A percentile compares a stretch with the other conserved stretches of the same genome.
phyloP scores from a whole-genome alignment of 2,797 vertebrate species.

The Eulemur mongoz region DNA sequence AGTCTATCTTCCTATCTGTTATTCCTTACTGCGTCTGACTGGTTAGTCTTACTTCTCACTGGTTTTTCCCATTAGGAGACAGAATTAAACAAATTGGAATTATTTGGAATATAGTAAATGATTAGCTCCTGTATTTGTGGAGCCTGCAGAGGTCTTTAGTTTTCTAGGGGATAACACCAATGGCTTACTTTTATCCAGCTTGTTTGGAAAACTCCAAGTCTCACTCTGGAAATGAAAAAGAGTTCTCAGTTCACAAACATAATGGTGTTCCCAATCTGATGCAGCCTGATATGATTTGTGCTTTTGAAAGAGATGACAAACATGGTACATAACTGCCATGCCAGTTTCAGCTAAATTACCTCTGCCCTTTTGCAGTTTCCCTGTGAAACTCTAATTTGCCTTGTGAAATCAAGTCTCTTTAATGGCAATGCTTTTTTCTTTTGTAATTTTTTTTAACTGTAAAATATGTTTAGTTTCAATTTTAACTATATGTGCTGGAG shows the following conservation, averaged over 20 bases:
- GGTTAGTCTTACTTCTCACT: background rate
- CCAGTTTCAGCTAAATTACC: background rate
- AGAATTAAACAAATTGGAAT: background rate
- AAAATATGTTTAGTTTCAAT: background rate
- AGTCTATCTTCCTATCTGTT: background rate
- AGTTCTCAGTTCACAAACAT: background rate
- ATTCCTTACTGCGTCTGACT: background rate
- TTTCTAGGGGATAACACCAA: background rate
- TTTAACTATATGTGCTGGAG: background rate
- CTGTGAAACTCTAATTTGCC: background rate
- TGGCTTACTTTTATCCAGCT: background rate
- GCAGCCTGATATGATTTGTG: background rate
- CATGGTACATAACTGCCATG: background rate
- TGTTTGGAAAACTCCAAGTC: background rate
- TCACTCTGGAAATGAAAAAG: background rate
- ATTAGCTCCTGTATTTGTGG: background rate
- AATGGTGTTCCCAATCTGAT: background rate
- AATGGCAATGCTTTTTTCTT: background rate
- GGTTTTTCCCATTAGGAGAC: background rate
- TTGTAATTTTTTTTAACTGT: background rate
- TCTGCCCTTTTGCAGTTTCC: background rate
- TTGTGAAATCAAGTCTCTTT: slow-evolving; percentile 17
- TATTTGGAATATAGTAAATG: background rate
- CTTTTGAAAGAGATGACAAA: slow-evolving; percentile 20
- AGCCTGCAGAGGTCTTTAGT: background rate